Conservation (phyloP, 1,140 invertebrate genomes). For the Trigoniulus corallinus region DNA sequence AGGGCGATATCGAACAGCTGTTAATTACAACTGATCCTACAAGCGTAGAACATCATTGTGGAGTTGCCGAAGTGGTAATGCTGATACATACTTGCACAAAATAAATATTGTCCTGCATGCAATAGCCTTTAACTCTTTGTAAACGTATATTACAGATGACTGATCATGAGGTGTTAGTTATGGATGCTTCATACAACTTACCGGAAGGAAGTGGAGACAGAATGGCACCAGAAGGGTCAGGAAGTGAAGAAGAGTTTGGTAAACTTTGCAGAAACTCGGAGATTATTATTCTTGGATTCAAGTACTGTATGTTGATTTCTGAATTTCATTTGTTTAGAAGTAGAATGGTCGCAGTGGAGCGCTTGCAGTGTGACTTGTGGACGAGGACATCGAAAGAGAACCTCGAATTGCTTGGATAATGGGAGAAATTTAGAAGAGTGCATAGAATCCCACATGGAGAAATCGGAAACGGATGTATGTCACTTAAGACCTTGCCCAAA, state of each 20-base stretch:
- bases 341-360: slow-evolving; percentile 6
- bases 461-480: background rate
- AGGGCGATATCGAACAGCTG: slow-evolving; percentile 7
- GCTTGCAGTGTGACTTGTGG: slow-evolving; percentile 7
- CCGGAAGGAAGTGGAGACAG: background rate
- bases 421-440: slow-evolving; percentile 2
- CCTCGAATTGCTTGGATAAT: slow-evolving; percentile 5
- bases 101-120: too few species aligned
- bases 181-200: background rate
- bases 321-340: slow-evolving; percentile 1
- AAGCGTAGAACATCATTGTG: slow-evolving; percentile 3
- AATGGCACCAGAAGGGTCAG: too few species aligned
- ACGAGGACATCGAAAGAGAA: background rate
- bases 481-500: background rate
- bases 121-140: too few species aligned
- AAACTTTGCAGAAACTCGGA: too few species aligned
- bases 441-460: background rate
- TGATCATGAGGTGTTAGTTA: background rate
- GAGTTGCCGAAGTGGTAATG: background rate
- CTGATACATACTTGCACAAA: too few species aligned
- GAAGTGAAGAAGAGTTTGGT: too few species aligned
- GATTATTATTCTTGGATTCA: background rate
- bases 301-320: background rate
- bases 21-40: background rate
- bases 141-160: too few species aligned